These are phyloP conservation scores for Syrista parreyssii DNA, from an alignment of 2,888 invertebrate species.

Conservation along the genomic window DNA sequence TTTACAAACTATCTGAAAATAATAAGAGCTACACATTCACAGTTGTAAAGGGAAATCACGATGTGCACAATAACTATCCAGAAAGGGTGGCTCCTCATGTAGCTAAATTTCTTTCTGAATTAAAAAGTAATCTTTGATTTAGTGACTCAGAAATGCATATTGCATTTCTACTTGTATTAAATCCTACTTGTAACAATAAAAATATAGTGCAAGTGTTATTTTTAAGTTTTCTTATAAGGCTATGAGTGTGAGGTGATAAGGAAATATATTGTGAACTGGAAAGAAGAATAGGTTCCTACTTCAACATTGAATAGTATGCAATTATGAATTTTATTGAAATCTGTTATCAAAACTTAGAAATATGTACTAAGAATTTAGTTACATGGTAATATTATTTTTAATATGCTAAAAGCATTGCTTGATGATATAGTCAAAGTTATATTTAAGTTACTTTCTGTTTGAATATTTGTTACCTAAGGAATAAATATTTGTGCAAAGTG, in stretches of 20 bases:
- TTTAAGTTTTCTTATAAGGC: no score
- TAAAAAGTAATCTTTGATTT: neutral
- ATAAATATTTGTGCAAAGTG: slow-evolving; percentile 2
- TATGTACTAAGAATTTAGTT: no score
- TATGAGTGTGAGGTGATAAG: neutral
- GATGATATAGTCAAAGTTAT: neutral
- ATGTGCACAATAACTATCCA: slow-evolving; percentile 73
- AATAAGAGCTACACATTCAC: slow-evolving; percentile 39
- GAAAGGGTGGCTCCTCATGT: slow-evolving; percentile 68
- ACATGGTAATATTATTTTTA: no score
- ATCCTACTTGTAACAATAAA: no score
- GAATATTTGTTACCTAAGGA: neutral
- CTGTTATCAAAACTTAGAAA: no score
- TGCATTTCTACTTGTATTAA: no score
- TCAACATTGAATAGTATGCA: no score
- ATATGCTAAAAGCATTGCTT: neutral
- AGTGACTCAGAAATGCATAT: neutral
- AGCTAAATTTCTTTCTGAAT: slow-evolving; percentile 64
- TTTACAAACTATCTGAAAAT: neutral
- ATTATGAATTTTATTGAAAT: no score
- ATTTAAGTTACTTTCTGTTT: neutral
- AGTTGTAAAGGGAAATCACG: slow-evolving; percentile 71
- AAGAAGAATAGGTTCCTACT: no score
- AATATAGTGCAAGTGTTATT: no score
- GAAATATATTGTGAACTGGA: neutral